Percentiles rank a stretch among this genome's conserved stretches.
These are phyloP conservation scores for Clarias magur DNA, from an alignment of 2,113 vertebrate genomes.

Conservation along the genomic window DNA sequence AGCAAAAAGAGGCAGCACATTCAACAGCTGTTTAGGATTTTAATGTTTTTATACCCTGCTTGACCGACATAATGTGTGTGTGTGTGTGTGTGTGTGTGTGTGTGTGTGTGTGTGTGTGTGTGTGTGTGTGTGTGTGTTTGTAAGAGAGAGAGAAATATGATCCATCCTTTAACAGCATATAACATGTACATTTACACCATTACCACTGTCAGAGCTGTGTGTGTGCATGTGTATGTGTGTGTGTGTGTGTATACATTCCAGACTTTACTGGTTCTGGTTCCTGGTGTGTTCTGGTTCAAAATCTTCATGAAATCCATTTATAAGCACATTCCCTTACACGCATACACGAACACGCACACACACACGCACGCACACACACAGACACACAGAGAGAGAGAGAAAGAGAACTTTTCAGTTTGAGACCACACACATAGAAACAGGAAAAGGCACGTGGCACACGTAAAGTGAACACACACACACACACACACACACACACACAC, in stretches of 20 bases:
- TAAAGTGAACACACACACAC: slow-evolving; percentile 32
- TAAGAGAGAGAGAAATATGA: background rate
- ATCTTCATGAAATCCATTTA: background rate
- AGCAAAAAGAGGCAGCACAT: slow-evolving; percentile 60
- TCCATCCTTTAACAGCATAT: background rate
- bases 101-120: background rate
- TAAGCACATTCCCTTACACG: background rate
- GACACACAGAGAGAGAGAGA: background rate
- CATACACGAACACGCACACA: background rate
- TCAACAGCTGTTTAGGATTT: slow-evolving; percentile 66
- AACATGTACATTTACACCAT: background rate
- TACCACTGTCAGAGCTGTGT: background rate
- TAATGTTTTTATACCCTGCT: slow-evolving; percentile 52
- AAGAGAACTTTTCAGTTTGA: slow-evolving; percentile 1
- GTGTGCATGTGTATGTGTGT: too few species aligned
- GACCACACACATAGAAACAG: slow-evolving; percentile 45
- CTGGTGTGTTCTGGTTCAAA: background rate
- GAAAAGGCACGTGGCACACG: slow-evolving; percentile 48
- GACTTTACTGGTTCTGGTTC: background rate
- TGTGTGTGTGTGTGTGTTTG: slow-evolving; percentile 18
- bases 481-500: background rate
- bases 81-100: slow-evolving; percentile 8
- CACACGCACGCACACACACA: background rate
- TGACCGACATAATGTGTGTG: background rate
- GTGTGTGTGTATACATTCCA: background rate